Conservation (phyloP, 2,797 vertebrate genomes). For the Halcyon smyrnensis region DNA sequence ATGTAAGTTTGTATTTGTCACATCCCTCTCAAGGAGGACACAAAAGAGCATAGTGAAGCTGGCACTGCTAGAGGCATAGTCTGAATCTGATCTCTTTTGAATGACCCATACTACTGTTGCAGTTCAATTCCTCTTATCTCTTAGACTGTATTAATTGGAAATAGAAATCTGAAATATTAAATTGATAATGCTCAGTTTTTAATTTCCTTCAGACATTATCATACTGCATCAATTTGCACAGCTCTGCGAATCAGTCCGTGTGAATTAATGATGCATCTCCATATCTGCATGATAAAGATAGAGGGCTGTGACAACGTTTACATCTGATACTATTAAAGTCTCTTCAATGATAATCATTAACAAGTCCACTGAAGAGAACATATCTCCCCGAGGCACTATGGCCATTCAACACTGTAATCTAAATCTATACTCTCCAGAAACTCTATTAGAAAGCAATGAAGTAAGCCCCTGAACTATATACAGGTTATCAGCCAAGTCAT, state of each 20-base stretch:
- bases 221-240: background rate
- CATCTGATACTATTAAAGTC: conserved; percentile 49
- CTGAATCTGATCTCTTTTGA: conserved; percentile 14
- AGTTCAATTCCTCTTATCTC: conserved; percentile 1
- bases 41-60: background rate
- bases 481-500: conserved; percentile 44
- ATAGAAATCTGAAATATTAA: conserved; percentile 44
- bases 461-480: conserved; percentile 18
- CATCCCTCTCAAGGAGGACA: background rate
- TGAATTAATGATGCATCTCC: conserved; percentile 59
- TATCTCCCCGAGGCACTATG: conserved; percentile 50
- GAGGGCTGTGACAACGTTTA: conserved; percentile 36
- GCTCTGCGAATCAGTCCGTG: background rate
- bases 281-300: conserved; percentile 19
- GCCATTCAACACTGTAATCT: background rate
- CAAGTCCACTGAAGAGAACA: conserved; percentile 57
- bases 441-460: conserved; percentile 47
- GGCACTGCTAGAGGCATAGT: background rate
- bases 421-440: conserved; percentile 50
- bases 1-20: background rate
- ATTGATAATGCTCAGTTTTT: conserved; percentile 2
- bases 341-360: conserved; percentile 58
- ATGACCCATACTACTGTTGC: background rate
- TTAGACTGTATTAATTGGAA: conserved; percentile 21
- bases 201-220: conserved; percentile 42